These are phyloP conservation scores for Trilocha varians DNA, from an alignment of 2,888 invertebrate species.

Conservation along the genomic window DNA sequence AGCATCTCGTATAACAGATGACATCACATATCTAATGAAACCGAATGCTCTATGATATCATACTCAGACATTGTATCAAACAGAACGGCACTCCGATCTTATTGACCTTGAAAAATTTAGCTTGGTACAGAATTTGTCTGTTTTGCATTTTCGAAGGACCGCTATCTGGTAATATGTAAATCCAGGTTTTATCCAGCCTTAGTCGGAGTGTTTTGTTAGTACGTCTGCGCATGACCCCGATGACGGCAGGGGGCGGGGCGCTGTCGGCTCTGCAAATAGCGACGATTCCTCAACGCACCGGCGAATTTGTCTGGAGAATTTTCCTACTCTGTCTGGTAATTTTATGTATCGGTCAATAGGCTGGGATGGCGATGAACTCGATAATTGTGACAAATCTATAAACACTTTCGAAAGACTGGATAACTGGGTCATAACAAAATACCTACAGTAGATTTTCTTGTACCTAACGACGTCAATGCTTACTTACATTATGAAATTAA, in stretches of 20 bases:
- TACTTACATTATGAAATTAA: too few relatives aligned
- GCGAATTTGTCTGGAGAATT: conserved; percentile 25
- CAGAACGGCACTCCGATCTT: background rate
- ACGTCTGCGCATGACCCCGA: conserved; percentile 49
- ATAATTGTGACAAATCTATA: background rate
- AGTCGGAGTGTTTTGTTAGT: conserved; percentile 21
- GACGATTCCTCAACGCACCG: conserved; percentile 28
- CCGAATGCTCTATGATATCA: conserved; percentile 33
- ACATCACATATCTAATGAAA: conserved; percentile 33
- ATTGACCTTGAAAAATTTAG: background rate
- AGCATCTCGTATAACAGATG: conserved; percentile 24
- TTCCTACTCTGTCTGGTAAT: background rate
- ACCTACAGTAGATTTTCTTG: too few relatives aligned
- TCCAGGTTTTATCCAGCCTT: conserved; percentile 26
- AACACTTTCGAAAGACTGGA: background rate
- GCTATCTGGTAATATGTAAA: conserved; percentile 8
- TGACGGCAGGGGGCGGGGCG: conserved; percentile 41
- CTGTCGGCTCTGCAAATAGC: conserved; percentile 31
- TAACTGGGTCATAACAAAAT: too few relatives aligned
- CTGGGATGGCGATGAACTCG: conserved; percentile 8
- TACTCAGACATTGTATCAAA: conserved; percentile 9
- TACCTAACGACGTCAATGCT: too few relatives aligned
- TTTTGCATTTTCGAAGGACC: background rate
- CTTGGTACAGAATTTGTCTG: background rate
- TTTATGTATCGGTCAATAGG: conserved; percentile 21